Base-by-base conservation (phyloP, 1,140 invertebrate genomes). In the Mesaphorura yosii region DNA sequence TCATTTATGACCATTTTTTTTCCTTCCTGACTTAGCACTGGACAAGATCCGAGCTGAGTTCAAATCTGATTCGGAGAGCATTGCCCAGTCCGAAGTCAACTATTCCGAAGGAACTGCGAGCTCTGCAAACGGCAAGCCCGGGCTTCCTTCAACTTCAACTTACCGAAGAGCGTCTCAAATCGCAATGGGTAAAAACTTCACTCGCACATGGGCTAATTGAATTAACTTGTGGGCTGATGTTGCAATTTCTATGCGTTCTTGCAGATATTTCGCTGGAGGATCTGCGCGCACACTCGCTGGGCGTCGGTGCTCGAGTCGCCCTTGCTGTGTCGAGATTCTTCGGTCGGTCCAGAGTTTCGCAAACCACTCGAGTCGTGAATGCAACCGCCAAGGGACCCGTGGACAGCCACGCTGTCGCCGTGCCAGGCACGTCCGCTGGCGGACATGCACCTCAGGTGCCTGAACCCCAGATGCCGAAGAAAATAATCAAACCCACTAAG, bases 21-120 rank as follows among this genome's bases (percentile, higher is more conserved):
- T n/a, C n/a, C n/a, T n/a, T n/a, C n/a, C n/a, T n/a, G n/a, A n/a
- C 39, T 26, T 61, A 76, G 75, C 75, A 20, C 60, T 77, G 51
- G 72, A 73, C 51, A 67, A 69, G 40, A 66, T 77, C 46, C 65
- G 69, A 55, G 68, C 66, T 19, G 69, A 72, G 45, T 70, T 75
- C 42, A 68, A 74, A 29, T 69, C 64, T 3, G 70, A 72, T 57
- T 67, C 68, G 6, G 66, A 69, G 46, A 66, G 70, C 39, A 56
- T 65, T 15, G 64, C 63, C 3, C 64, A 66, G 46, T 65, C 64
- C 0, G 66, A 67, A 29, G 64, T 58, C 15, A 49, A 48, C 12
- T 63, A 65, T 27, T 65, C 64, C 1, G 60, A 50, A 19, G 62
- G 45, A 14, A 56, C 57, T 3, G 47, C 56, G 10, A 57, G 50